Conservation (phyloP, 2,888 invertebrate genomes). For the Yponomeuta cagnagella region DNA sequence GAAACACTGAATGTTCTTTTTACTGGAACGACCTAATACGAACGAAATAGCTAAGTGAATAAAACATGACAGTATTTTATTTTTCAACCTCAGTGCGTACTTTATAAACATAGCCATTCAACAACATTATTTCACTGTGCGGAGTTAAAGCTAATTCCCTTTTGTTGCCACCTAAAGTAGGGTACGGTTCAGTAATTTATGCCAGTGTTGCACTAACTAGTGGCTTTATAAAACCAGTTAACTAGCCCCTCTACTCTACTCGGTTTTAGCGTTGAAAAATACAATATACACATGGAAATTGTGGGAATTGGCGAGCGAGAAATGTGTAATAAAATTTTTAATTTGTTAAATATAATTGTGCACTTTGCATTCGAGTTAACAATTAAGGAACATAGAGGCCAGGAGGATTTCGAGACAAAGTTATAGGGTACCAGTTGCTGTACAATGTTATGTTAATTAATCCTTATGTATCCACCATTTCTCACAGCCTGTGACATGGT, state of each 20-base stretch:
- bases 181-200: background rate
- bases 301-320: background rate
- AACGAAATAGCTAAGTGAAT: too few species aligned
- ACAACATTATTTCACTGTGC: background rate
- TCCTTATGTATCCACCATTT: too few species aligned
- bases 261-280: background rate
- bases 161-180: background rate
- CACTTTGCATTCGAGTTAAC: too few species aligned
- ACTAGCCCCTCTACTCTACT: background rate
- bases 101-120: background rate
- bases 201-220: background rate
- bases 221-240: background rate
- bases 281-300: background rate
- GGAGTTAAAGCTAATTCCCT: background rate
- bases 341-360: too few species aligned
- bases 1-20: too few species aligned
- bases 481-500: background rate
- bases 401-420: too few species aligned
- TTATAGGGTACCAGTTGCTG: too few species aligned
- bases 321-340: background rate
- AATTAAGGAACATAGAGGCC: too few species aligned
- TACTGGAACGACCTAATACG: too few species aligned
- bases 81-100: background rate
- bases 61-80: background rate
- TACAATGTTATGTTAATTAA: too few species aligned